phyloP scores from a whole-genome alignment of 2,797 vertebrate species.

The Macrochelys suwanniensis region DNA sequence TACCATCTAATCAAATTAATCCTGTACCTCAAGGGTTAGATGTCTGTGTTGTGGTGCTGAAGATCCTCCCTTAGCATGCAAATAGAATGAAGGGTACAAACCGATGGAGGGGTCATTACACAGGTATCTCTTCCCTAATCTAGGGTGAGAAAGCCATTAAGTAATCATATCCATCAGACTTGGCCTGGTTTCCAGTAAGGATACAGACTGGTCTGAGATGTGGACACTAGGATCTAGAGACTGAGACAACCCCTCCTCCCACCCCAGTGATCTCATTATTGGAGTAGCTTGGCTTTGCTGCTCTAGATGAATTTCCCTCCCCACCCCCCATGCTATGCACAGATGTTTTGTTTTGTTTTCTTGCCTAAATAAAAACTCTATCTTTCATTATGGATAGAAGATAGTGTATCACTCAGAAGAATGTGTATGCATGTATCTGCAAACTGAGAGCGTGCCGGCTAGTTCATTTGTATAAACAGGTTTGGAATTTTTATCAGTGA shows the following conservation, averaged over 20 bases:
- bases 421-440: too few species aligned
- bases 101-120: too few species aligned
- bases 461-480: too few species aligned
- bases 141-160: background rate
- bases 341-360: background rate
- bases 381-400: too few species aligned
- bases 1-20: background rate
- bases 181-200: background rate
- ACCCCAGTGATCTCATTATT: too few species aligned
- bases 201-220: background rate
- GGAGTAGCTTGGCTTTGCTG: background rate
- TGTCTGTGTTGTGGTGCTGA: background rate
- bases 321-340: background rate
- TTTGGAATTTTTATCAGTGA: background rate
- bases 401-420: too few species aligned
- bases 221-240: background rate
- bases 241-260: too few species aligned
- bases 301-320: background rate
- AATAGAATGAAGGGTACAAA: background rate
- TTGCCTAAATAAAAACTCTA: background rate
- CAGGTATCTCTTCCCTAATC: background rate
- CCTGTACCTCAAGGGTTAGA: background rate
- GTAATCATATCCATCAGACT: background rate
- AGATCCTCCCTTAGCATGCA: background rate
- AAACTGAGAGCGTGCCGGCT: too few species aligned